Conservation (phyloP, 2,888 invertebrate genomes). For the Troides aeacus region DNA sequence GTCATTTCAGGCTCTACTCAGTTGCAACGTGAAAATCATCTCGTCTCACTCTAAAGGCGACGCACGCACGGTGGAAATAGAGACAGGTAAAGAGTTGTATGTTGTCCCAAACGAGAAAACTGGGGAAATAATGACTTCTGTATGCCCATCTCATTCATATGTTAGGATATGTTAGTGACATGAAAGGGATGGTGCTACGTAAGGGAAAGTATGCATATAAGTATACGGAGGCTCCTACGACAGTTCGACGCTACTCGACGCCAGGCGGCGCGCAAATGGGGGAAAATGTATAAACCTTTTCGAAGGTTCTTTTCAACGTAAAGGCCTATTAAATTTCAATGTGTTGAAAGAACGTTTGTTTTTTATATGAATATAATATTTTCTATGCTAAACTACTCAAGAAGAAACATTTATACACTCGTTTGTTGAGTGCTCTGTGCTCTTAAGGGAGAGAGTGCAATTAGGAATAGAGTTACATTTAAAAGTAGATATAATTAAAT, state of each 20-base stretch:
- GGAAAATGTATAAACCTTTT: conserved; percentile 24
- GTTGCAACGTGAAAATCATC: conserved; percentile 50
- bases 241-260: conserved; percentile 63
- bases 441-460: no score
- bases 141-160: conserved; percentile 73
- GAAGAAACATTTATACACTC: no score
- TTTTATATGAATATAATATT: neutral
- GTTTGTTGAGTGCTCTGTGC: no score
- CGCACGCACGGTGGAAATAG: conserved; percentile 59
- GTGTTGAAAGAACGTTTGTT: neutral
- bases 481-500: no score
- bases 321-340: conserved; percentile 2
- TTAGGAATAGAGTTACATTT: no score
- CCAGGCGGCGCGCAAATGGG: conserved; percentile 64
- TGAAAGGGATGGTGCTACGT: conserved; percentile 66
- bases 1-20: conserved; percentile 65
- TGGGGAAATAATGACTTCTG: conserved; percentile 59
- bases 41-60: conserved; percentile 58
- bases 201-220: conserved; percentile 38
- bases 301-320: conserved; percentile 3
- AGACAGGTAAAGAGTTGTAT: conserved; percentile 71
- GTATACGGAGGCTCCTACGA: conserved; percentile 48
- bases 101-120: conserved; percentile 69
- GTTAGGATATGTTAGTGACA: conserved; percentile 65
- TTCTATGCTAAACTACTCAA: no score